Evolutionary conservation across 2,888 invertebrate genomes (phyloP).

Genomic region (Sarcophaga carnaria): DNA sequence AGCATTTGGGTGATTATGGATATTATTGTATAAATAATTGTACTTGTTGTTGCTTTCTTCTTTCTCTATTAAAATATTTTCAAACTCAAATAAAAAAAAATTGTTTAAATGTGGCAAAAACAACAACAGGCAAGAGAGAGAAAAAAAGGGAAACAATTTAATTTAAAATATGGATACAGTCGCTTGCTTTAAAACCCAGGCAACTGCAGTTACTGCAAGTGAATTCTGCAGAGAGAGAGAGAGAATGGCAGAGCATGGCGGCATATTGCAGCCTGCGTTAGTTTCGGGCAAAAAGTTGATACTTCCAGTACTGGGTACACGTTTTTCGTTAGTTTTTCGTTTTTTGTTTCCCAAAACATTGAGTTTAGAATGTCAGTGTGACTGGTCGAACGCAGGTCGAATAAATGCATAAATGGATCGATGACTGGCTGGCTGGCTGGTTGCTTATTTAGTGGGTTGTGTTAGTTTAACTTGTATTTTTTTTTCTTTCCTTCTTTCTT

Average conservation of each 20-base stretch:
- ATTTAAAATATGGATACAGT: too few relatives aligned
- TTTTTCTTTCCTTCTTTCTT: constrained; percentile 32
- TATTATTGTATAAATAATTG: too few relatives aligned
- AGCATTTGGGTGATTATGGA: too few relatives aligned
- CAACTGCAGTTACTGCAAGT: neutral
- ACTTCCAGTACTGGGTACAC: constrained; percentile 66
- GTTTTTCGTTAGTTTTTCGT: neutral
- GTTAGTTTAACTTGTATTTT: constrained; percentile 2
- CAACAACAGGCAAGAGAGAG: too few relatives aligned
- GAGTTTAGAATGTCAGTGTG: constrained; percentile 41
- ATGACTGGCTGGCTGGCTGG: constrained; percentile 40
- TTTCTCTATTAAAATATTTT: neutral
- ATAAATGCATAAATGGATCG: neutral
- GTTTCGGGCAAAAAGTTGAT: constrained; percentile 49
- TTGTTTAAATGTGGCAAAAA: too few relatives aligned
- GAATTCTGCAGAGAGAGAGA: too few relatives aligned
- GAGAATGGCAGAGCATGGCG: too few relatives aligned
- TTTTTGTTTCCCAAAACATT: neutral
- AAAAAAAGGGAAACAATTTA: too few relatives aligned
- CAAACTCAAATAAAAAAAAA: neutral
- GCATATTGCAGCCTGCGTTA: neutral
- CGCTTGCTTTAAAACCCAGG: constrained; percentile 34
- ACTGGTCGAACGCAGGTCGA: neutral
- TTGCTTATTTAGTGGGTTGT: constrained; percentile 45
- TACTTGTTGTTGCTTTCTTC: too few relatives aligned